A percentile compares a stretch with the other conserved stretches of the same genome.
Conservation (phyloP, 2,113 vertebrate species). For the Onychorhynchus coronatus region DNA sequence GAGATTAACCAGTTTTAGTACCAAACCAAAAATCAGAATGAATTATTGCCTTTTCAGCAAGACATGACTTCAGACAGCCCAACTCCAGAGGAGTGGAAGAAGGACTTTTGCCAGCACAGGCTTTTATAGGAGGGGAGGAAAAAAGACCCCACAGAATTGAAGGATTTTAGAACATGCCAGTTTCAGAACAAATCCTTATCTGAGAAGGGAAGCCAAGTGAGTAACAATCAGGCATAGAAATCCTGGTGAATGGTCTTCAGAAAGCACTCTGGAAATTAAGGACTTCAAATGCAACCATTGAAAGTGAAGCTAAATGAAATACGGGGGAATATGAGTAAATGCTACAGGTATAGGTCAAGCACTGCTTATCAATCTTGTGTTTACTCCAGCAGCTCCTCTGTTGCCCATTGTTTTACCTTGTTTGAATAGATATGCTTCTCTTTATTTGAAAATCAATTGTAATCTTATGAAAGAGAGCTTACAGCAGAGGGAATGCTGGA, state of each 20-base stretch:
- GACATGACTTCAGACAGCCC: neutral
- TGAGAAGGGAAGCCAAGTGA: neutral
- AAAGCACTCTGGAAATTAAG: slow-evolving; percentile 9
- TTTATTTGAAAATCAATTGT: slow-evolving; percentile 59
- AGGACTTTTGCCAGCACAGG: neutral
- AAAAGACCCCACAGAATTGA: neutral
- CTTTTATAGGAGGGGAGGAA: neutral
- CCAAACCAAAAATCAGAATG: neutral
- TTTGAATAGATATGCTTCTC: slow-evolving; percentile 38
- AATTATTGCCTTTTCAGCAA: neutral
- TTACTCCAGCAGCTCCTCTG: slow-evolving; percentile 1
- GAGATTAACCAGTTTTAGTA: neutral
- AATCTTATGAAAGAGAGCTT: slow-evolving; percentile 43
- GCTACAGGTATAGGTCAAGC: slow-evolving; percentile 12
- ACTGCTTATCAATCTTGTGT: slow-evolving; percentile 7
- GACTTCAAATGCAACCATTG: slow-evolving; percentile 10
- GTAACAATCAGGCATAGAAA: slow-evolving; percentile 10
- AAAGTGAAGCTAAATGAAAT: slow-evolving; percentile 50
- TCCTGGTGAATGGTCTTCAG: neutral
- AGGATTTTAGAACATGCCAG: neutral
- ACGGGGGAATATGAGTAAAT: slow-evolving; percentile 9
- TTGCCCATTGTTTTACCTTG: slow-evolving; percentile 46
- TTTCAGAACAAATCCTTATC: neutral
- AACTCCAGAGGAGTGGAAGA: neutral
- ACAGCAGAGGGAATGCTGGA: slow-evolving; percentile 10